Conservation (phyloP, 2,888 invertebrate species). For the Metallyticus violacea region DNA sequence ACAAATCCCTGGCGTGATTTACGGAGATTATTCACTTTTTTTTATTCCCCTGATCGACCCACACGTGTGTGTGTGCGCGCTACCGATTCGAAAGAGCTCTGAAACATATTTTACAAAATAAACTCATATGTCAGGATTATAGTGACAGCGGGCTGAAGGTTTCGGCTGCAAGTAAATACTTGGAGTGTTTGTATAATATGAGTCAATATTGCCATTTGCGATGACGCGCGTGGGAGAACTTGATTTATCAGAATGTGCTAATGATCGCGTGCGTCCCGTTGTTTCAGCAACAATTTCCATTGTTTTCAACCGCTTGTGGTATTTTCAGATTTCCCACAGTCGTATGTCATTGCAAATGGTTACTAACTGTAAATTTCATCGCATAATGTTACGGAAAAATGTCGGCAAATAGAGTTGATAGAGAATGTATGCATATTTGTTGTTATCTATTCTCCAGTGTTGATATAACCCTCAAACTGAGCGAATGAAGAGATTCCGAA, state of each 20-base stretch:
- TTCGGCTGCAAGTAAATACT: neutral
- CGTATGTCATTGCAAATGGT: neutral
- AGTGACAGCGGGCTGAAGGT: neutral
- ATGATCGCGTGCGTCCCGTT: neutral
- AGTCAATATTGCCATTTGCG: neutral
- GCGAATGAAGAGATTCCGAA: neutral
- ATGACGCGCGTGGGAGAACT: neutral
- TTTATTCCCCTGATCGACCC: too few species aligned
- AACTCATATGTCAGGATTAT: neutral
- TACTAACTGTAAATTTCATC: neutral
- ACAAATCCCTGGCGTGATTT: neutral
- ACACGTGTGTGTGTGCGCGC: too few species aligned
- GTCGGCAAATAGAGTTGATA: neutral
- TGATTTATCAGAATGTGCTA: neutral
- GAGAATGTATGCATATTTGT: too few species aligned
- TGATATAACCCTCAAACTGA: too few species aligned
- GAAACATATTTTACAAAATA: neutral
- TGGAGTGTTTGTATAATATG: neutral
- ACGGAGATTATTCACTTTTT: neutral
- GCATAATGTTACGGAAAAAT: neutral
- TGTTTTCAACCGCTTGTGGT: neutral
- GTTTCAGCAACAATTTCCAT: neutral
- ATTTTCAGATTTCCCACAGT: neutral
- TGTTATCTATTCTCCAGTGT: too few species aligned
- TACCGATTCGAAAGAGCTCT: neutral